Percentiles rank a stretch among this genome's conserved stretches.
Conservation (phyloP, 1,140 invertebrate genomes). For the Periplaneta americana region DNA sequence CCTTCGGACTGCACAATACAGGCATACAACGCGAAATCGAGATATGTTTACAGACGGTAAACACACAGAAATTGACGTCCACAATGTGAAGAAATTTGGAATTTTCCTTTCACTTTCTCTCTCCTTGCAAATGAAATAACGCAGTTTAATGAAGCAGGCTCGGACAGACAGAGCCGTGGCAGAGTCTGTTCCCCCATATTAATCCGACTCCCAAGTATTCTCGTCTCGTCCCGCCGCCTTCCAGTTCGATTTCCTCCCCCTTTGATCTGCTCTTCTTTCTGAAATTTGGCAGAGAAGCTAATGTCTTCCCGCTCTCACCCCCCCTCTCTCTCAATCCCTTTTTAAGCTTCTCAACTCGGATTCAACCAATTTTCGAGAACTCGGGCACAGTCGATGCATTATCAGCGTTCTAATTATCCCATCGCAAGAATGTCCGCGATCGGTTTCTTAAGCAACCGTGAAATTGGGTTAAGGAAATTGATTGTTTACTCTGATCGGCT, state of each 20-base stretch:
- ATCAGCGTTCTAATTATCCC: not conserved
- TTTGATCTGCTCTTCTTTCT: not conserved
- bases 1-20: too few species aligned
- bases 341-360: not conserved
- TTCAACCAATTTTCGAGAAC: not conserved
- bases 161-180: too few species aligned
- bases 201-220: too few species aligned
- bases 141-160: too few species aligned
- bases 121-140: too few species aligned
- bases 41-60: too few species aligned
- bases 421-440: not conserved
- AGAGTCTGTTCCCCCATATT: too few species aligned
- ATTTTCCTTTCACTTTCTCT: too few species aligned
- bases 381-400: too few species aligned
- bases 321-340: not conserved
- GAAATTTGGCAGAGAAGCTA: not conserved
- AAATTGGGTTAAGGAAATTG: not conserved
- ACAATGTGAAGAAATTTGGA: too few species aligned
- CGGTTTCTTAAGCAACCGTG: not conserved
- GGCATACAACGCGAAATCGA: too few species aligned
- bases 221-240: not conserved
- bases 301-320: not conserved
- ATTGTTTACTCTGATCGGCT: not conserved
- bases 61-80: too few species aligned
- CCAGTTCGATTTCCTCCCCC: not conserved